Percentiles rank a stretch among this genome's conserved stretches.
phyloP scores from a whole-genome alignment of 2,797 vertebrate species.

The Cyprinodon diabolis region DNA sequence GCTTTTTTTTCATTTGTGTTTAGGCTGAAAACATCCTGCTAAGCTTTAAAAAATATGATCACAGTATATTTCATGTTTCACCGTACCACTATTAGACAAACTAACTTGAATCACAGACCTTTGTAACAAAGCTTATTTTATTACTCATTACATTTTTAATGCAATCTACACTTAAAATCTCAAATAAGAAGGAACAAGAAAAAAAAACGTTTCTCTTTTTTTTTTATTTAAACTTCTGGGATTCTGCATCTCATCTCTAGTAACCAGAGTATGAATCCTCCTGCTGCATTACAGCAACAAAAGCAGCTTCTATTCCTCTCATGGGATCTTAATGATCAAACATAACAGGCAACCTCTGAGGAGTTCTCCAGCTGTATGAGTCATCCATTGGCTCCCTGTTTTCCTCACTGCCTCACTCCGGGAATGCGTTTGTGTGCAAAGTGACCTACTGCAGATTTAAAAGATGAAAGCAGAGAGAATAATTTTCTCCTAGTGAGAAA shows the following conservation, averaged over 20 bases:
- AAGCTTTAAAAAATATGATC: too few relatives aligned
- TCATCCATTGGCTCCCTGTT: slow-evolving; percentile 35
- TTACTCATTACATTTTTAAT: too few relatives aligned
- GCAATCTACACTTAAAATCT: too few relatives aligned
- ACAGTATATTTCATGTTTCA: too few relatives aligned
- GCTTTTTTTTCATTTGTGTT: too few relatives aligned
- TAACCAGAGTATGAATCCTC: slow-evolving; percentile 38
- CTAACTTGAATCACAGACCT: too few relatives aligned
- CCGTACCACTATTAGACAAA: too few relatives aligned
- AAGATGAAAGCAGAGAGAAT: slow-evolving; percentile 12
- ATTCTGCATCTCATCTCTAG: slow-evolving; percentile 3
- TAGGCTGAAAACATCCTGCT: too few relatives aligned
- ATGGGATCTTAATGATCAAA: slow-evolving; percentile 58
- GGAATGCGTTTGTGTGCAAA: slow-evolving; percentile 27
- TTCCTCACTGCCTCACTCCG: slow-evolving; percentile 26
- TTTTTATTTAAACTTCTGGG: slow-evolving; percentile 5
- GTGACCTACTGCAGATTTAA: slow-evolving; percentile 36
- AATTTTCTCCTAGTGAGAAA: slow-evolving; percentile 27
- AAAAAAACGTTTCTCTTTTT: neutral
- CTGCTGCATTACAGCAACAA: slow-evolving; percentile 23
- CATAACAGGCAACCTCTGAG: slow-evolving; percentile 52
- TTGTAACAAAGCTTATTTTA: too few relatives aligned
- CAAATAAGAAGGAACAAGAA: neutral
- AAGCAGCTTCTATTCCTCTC: slow-evolving; percentile 32
- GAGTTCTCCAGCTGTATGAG: slow-evolving; percentile 52